Base-by-base conservation (phyloP, 2,113 vertebrate species). In the Mustela lutreola region DNA sequence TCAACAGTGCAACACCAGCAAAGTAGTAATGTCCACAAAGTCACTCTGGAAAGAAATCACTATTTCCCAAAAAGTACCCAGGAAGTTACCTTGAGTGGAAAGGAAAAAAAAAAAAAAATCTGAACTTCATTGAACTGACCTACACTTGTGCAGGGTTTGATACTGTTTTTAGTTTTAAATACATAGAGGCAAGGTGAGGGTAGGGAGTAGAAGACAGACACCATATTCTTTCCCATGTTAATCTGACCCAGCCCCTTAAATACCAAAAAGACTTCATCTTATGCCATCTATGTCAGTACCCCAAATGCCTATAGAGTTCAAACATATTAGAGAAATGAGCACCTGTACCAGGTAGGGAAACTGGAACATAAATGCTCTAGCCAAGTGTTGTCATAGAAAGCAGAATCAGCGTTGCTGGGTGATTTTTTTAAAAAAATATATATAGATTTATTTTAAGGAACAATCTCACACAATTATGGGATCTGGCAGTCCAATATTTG, bases 271-370 rank as follows among this genome's bases (percentile, higher is more conserved):
- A 70, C 48, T 39, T 79, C 71, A 87, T 28, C 21, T 31, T 45
- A 28, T 53, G 48, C 81, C 39, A n/a, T 70, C 2, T 70, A 76
- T 15, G 16, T 87, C 7, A 87, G 33, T 84, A 95, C 76, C 60
- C 11, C 50, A 91, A 81, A 87, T 73, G 36, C 60, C 79, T 95
- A 36, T 8, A 82, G 85, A 93, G 36, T 71, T 89, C 79, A 80
- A 80, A 36, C 21, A 94, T 71, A 58, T 89, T 73, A 84, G 63
- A 53, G 26, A 79, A 58, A 79, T 11, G 71, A 73, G 53, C 56
- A 73, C 28, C 48, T 65, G 28, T 31, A 75, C 42, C 53, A 58
- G 45, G 11, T 75, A 28, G 15, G 56, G 24, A 28, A 56, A 67
- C n/a, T 22, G 15, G 87, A 93, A 65, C 19, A 65, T 5, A 58